Conservation (phyloP, 37 sponge, comb jelly and placozoan genomes). For the Tethya wilhelma region DNA sequence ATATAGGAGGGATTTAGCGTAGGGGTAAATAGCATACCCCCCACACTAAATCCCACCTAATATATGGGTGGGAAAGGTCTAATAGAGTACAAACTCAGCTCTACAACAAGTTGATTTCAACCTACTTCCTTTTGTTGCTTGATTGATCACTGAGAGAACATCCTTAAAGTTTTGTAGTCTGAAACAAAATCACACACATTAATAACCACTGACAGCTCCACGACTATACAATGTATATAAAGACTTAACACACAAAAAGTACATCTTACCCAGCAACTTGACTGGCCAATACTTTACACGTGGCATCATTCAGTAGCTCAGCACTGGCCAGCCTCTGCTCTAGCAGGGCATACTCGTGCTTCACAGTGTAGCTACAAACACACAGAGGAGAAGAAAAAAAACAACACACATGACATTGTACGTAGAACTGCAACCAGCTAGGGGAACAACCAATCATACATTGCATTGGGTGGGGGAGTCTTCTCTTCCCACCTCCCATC, state of each 20-base stretch:
- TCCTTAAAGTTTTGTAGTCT: conserved; percentile 25
- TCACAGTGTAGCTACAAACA: conserved; percentile 35
- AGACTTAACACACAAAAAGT: neutral
- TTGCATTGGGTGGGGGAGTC: no score
- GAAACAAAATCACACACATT: neutral
- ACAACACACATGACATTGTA: no score
- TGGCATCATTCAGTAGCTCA: conserved; percentile 35
- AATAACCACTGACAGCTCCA: neutral
- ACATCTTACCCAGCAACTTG: conserved; percentile 40
- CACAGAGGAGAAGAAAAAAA: no score
- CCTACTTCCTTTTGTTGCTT: conserved; percentile 15
- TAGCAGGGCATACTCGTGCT: conserved; percentile 25
- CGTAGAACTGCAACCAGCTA: no score
- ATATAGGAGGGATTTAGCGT: no score
- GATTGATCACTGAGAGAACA: conserved; percentile 2
- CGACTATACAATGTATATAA: neutral
- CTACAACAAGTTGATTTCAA: neutral
- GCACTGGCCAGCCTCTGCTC: conserved; percentile 19
- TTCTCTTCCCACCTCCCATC: no score
- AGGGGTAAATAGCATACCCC: no score
- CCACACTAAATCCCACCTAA: no score
- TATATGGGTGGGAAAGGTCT: no score
- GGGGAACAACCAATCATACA: no score
- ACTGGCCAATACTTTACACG: conserved; percentile 34
- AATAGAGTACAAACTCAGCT: neutral